Conservation (phyloP, 2,888 invertebrate genomes). For the Hipparchia semele region DNA sequence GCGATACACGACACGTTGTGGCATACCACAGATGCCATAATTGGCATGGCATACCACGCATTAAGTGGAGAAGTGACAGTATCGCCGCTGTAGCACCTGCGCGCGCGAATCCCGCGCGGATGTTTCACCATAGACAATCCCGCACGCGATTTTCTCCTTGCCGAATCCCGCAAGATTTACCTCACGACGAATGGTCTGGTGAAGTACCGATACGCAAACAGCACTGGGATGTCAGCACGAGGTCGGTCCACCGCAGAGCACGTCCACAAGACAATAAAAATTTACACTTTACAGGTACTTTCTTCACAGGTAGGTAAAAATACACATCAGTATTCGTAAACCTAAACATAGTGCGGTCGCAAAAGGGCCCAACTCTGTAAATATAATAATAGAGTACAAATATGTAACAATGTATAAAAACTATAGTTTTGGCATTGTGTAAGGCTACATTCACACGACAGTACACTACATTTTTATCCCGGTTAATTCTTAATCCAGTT, state of each 20-base stretch:
- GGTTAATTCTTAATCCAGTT: neutral
- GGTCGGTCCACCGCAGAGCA: constrained; percentile 80
- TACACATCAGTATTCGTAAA: constrained; percentile 71
- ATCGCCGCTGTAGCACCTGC: no score
- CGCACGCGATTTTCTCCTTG: no score
- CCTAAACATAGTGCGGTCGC: constrained; percentile 72
- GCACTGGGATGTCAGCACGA: constrained; percentile 61
- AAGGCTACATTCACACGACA: constrained; percentile 31
- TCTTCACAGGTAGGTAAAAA: constrained; percentile 73
- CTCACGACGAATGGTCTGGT: constrained; percentile 54
- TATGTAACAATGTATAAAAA: constrained; percentile 61
- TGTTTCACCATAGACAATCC: no score
- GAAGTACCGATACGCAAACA: constrained; percentile 72
- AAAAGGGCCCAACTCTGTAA: constrained; percentile 73
- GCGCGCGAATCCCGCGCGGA: no score
- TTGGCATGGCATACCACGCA: no score
- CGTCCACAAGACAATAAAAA: constrained; percentile 63
- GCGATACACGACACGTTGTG: no score
- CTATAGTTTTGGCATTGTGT: constrained; percentile 61
- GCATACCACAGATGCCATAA: no score
- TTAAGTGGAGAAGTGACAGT: no score
- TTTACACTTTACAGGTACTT: constrained; percentile 83
- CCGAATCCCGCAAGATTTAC: no score
- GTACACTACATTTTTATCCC: neutral
- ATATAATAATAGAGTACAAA: constrained; percentile 51